Conservation (phyloP, 2,888 invertebrate species). For the Philonicus albiceps region DNA sequence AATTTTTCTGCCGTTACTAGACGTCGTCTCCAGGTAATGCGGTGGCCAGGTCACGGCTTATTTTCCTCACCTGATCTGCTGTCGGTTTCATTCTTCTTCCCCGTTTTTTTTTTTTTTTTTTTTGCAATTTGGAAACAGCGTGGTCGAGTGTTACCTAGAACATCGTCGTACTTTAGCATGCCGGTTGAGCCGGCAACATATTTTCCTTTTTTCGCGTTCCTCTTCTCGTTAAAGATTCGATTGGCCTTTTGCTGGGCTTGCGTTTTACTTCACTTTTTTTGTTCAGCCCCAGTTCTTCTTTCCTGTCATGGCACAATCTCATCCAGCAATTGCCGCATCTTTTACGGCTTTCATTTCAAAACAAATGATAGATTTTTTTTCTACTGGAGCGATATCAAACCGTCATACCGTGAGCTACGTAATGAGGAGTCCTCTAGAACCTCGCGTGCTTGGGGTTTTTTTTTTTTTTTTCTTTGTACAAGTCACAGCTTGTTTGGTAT, state of each 20-base stretch:
- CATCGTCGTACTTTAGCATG: neutral
- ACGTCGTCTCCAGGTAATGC: neutral
- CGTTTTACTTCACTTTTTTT: neutral
- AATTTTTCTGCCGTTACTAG: neutral
- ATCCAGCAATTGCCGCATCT: neutral
- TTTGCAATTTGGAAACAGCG: neutral
- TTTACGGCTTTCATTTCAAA: neutral
- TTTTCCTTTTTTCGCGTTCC: neutral
- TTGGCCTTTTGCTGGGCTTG: slow-evolving; percentile 1
- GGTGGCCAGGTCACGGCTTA: neutral
- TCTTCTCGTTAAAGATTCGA: neutral
- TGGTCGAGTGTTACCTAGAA: neutral
- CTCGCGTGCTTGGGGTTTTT: neutral
- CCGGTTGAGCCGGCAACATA: neutral
- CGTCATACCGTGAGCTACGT: neutral
- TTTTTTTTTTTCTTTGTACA: neutral
- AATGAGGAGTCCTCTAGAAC: slow-evolving; percentile 14
- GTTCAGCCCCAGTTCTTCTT: neutral
- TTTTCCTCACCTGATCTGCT: neutral
- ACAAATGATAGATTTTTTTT: slow-evolving; percentile 2
- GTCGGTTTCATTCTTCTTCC: neutral
- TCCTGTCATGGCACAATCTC: neutral
- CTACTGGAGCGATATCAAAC: neutral
- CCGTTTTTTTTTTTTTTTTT: too few relatives aligned
- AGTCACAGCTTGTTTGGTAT: neutral